Base-by-base conservation (phyloP, 2,888 invertebrate genomes). In the Apamea crenata region DNA sequence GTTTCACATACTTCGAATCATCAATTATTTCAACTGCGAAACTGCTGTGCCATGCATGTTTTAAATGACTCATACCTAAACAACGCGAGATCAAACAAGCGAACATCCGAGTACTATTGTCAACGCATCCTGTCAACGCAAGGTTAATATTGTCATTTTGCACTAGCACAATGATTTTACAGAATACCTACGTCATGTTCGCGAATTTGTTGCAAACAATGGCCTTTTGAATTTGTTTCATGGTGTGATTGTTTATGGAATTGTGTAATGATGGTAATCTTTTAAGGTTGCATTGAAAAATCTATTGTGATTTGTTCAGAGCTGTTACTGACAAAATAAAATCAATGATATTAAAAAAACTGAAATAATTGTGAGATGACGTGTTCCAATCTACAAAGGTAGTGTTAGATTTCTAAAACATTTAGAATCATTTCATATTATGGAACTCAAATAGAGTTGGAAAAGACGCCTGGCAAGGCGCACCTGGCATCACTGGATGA, bases 31-130 rank as follows among this genome's bases (percentile, higher is more conserved):
- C 0, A 50, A 59, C 8, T 74, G 56, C 40, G 63, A 77, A 79
- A 83, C 63, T 77, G 70, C 70, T 71, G 4, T 40, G n/a, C 16
- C 53, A 65, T 72, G 61, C n/a, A 59, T 59, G 32, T 72, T 63
- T 69, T 16, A 40, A 63, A 80, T 89, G 87, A 89, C n/a, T 89
- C 89, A 89, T 81, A 67, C 40, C 18, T 40, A 74, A 82, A 78
- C 59, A 76, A 71, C 67, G 75, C 65, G 76, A 76, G 83, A 81
- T 85, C 88, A 88, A 85, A 89, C 87, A 78, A 86, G 78, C 89
- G 85, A 75, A 89, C 78, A 88, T 89, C 89, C 89, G 81, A 89
- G 78, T 84, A 40, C 81, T 71, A 89, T 89, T 89, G 89, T 89
- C 82, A 59, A 68, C 75, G 72, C 82, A 84, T 89, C 89, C 89